Evolutionary conservation across 2,113 vertebrate genomes (phyloP).

Genomic region (Hemichromis elongatus): DNA sequence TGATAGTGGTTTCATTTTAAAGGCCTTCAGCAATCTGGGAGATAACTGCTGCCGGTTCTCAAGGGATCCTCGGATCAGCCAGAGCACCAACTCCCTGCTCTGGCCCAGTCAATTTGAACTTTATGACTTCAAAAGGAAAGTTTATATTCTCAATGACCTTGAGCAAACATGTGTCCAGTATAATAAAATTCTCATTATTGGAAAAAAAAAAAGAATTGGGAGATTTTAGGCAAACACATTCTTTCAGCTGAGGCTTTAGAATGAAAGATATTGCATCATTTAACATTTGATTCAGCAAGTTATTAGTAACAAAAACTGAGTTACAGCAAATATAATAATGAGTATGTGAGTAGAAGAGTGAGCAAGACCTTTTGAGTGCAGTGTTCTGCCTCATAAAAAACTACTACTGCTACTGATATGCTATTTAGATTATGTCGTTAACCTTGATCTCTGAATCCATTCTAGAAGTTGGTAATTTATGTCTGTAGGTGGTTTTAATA

Average conservation of each 20-base stretch:
- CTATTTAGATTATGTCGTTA: not conserved
- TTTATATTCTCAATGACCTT: conserved; percentile 17
- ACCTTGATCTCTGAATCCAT: not conserved
- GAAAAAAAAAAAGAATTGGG: not conserved
- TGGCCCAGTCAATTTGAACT: conserved; percentile 16
- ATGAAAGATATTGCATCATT: not conserved
- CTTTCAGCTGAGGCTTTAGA: not conserved
- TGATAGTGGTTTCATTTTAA: conserved; percentile 9
- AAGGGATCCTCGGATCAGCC: not conserved
- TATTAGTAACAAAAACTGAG: not conserved
- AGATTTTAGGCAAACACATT: not conserved
- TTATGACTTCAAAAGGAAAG: conserved; percentile 22
- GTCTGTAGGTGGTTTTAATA: not conserved
- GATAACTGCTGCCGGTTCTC: conserved; percentile 5
- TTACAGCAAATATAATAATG: not conserved
- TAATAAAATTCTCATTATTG: conserved; percentile 16
- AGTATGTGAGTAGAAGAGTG: not conserved
- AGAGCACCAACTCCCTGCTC: not conserved
- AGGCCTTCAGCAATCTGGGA: conserved; percentile 29
- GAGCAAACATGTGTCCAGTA: not conserved
- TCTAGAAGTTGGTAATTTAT: not conserved
- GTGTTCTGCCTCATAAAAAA: not conserved
- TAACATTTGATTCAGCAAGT: not conserved
- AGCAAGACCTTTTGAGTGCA: not conserved
- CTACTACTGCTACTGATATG: not conserved